These are phyloP conservation scores for Scomber japonicus DNA, from an alignment of 2,113 vertebrate genomes.

Conservation along the genomic window DNA sequence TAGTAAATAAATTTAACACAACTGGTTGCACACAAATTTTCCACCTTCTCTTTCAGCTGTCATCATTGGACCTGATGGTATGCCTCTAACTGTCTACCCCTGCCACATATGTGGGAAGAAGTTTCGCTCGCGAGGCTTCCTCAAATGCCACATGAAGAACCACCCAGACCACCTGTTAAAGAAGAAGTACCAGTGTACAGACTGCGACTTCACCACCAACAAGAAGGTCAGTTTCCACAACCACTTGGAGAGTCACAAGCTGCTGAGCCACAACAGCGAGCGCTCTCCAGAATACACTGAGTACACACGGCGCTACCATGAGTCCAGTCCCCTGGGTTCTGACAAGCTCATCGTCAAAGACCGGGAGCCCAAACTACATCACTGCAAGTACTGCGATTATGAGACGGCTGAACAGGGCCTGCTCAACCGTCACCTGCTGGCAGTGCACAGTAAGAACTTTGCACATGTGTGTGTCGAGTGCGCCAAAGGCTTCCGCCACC, in stretches of 20 bases:
- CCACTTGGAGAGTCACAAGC: constrained; percentile 98
- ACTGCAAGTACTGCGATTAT: constrained; percentile 99
- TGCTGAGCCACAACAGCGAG: constrained; percentile 83
- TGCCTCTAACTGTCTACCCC: constrained; percentile 98
- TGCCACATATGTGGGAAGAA: constrained; percentile 99
- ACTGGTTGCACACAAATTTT: neutral
- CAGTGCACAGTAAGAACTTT: constrained; percentile 98
- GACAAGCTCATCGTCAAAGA: constrained; percentile 98
- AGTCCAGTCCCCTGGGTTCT: constrained; percentile 95
- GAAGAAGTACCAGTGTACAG: constrained; percentile 99
- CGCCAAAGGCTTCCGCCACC: constrained; percentile 97
- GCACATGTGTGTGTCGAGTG: constrained; percentile 98
- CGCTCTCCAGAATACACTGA: constrained; percentile 90
- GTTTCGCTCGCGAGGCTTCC: constrained; percentile 98
- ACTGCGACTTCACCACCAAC: constrained; percentile 99
- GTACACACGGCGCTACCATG: constrained; percentile 94
- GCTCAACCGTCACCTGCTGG: constrained; percentile 95
- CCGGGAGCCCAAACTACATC: constrained; percentile 95
- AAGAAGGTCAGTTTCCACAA: constrained; percentile 99
- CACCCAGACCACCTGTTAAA: constrained; percentile 98
- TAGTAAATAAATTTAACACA: too few relatives aligned
- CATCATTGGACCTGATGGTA: constrained; percentile 98
- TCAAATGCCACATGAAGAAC: constrained; percentile 99
- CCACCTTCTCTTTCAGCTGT: constrained; percentile 87
- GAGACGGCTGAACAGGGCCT: constrained; percentile 98